These are phyloP conservation scores for Phylloscopus trochilus DNA, from an alignment of 2,113 vertebrate genomes.

Conservation along the genomic window DNA sequence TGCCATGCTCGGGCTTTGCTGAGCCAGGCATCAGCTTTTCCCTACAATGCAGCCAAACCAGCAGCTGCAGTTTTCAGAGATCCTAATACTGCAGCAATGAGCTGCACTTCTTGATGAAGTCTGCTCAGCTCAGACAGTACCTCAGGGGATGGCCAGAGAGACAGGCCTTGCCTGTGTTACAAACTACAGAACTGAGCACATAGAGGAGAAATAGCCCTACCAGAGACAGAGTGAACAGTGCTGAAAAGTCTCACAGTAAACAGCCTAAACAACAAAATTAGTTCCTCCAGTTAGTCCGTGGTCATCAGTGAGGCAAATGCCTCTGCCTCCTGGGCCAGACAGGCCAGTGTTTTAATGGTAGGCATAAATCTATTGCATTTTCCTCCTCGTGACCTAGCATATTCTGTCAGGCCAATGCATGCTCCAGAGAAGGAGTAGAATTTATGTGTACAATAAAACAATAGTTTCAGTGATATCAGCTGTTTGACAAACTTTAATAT, in stretches of 20 bases:
- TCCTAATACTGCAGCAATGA: not conserved
- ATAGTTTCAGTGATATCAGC: slow-evolving; percentile 38
- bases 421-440: slow-evolving; percentile 14
- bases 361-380: slow-evolving; percentile 30
- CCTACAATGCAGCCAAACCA: not conserved
- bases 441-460: slow-evolving; percentile 43
- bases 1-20: not conserved
- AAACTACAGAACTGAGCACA: not conserved
- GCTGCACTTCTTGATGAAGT: not conserved
- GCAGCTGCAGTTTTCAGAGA: not conserved
- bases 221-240: not conserved
- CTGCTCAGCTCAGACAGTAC: not conserved
- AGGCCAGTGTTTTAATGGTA: slow-evolving; percentile 8
- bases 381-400: not conserved
- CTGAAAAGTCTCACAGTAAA: not conserved
- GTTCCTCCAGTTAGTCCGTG: not conserved
- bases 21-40: not conserved
- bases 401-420: slow-evolving; percentile 8
- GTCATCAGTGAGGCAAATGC: not conserved
- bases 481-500: slow-evolving; percentile 35
- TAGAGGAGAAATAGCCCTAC: not conserved
- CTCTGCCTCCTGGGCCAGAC: not conserved
- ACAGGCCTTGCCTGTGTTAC: not conserved
- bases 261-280: not conserved
- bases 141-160: not conserved